Evolutionary conservation across 1,140 invertebrate genomes (phyloP), one percentile per base, ranked within the genome.

Genomic region (Caerostris darwini): DNA sequence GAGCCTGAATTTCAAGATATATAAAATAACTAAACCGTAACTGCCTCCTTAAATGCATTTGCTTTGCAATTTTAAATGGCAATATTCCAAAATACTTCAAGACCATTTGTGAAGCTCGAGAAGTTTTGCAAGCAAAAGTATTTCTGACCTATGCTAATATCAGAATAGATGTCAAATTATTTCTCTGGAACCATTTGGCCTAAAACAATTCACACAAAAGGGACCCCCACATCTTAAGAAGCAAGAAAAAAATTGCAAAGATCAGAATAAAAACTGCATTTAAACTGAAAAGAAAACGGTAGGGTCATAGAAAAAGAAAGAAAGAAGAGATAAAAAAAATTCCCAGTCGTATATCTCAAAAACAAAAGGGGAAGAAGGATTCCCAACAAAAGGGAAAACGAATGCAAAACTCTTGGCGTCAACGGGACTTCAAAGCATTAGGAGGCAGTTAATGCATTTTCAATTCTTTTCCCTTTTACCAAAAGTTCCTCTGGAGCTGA

Each of bases 361-460:
- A 90, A 90, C 67, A 81, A 77, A 90, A 59, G 85, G 53, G 82
- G 57, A 59, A 90, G 61, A 7, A 10, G 19, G 34, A 57, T 90
- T 54, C 14, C 19, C n/a, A 57, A 90, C 87, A 89, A 89, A 89
- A 87, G 87, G 58, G n/a, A 14, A 77, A 81, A 67, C 89, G 69
- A 90, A 90, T 90, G 89, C 89, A 90, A 90, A 90, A 90, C 56
- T 50, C 53, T 34, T 89, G 87, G 87, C 89, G 67, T 90, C 89
- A 81, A 77, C 69, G 89, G n/a, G 87, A 19, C 69, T 90, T 90
- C 59, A 67, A 59, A 90, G 89, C 89, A 90, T 90, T 90, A 90
- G 67, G 59, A 59, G 57, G 69, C 67, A 90, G 89, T 90, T 90
- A 90, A 90, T 90, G 89, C 89, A 90, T 90, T 90, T 90, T 90